phyloP scores from a whole-genome alignment of 2,797 vertebrate species.

The Xiphophorus birchmanni region DNA sequence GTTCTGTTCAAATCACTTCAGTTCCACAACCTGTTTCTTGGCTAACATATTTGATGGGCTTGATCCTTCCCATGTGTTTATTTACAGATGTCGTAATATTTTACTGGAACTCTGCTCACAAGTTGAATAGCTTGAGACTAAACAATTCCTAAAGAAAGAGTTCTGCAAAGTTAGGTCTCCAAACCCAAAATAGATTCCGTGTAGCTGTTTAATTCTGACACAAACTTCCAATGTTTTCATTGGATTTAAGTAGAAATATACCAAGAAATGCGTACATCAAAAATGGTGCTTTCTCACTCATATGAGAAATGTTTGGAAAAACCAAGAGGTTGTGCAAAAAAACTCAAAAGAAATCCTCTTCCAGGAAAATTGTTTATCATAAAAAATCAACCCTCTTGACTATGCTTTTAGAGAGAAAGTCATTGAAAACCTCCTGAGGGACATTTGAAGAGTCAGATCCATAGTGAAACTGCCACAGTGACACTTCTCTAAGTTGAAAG shows the following conservation, averaged over 20 bases:
- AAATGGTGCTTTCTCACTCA: neutral
- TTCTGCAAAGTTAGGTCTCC: no score
- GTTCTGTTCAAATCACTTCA: neutral
- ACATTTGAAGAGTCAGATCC: constrained; percentile 64
- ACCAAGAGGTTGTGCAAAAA: constrained; percentile 9
- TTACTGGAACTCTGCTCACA: neutral
- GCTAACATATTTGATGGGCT: neutral
- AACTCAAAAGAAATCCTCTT: constrained; percentile 19
- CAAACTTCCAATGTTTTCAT: no score
- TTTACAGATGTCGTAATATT: neutral
- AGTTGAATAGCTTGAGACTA: no score
- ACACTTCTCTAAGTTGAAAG: constrained; percentile 47
- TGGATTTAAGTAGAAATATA: no score
- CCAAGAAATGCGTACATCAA: no score
- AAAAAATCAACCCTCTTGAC: constrained; percentile 44
- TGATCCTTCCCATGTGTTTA: neutral
- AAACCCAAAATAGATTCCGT: no score
- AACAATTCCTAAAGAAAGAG: no score
- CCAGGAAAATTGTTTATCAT: constrained; percentile 37
- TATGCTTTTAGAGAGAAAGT: constrained; percentile 39
- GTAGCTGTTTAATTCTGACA: no score
- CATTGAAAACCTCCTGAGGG: constrained; percentile 47
- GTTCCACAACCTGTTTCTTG: neutral
- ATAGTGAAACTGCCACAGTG: constrained; percentile 50
- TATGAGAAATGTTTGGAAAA: constrained; percentile 20